Conservation (phyloP, 2,888 invertebrate species). For the Blera fallax region DNA sequence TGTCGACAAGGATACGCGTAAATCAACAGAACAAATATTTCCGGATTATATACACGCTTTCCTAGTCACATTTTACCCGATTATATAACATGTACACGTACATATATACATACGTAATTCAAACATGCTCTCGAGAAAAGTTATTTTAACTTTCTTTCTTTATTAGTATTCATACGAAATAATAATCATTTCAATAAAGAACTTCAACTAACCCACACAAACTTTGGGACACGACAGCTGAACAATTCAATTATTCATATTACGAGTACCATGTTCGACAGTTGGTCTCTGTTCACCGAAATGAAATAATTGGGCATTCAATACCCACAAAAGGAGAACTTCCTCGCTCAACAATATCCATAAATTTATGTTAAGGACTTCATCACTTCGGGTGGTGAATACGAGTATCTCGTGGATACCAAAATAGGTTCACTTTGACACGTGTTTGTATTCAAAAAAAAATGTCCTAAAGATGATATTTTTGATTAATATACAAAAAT, state of each 20-base stretch:
- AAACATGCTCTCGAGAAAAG: background rate
- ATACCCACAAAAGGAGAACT: background rate
- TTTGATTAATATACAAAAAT: too few species aligned
- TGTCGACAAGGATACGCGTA: too few species aligned
- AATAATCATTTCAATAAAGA: background rate
- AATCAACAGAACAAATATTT: too few species aligned
- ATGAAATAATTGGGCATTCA: background rate
- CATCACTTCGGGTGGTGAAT: background rate
- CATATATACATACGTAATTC: too few species aligned
- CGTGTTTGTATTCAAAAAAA: too few species aligned
- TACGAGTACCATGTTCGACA: slow-evolving; percentile 3
- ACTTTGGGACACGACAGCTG: background rate
- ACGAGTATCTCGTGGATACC: background rate
- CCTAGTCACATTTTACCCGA: too few species aligned
- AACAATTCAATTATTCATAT: slow-evolving; percentile 15
- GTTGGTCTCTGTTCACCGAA: background rate
- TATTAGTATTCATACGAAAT: background rate
- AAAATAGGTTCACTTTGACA: background rate
- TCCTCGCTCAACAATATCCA: background rate
- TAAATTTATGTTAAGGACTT: background rate
- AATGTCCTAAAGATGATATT: too few species aligned
- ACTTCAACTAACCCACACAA: background rate
- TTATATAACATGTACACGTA: too few species aligned
- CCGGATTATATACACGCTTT: too few species aligned
- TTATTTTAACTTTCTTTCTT: background rate